A percentile compares a stretch with the other conserved stretches of the same genome.
phyloP scores from a whole-genome alignment of 1,140 invertebrate genomes.

The Antheraea pernyi region DNA sequence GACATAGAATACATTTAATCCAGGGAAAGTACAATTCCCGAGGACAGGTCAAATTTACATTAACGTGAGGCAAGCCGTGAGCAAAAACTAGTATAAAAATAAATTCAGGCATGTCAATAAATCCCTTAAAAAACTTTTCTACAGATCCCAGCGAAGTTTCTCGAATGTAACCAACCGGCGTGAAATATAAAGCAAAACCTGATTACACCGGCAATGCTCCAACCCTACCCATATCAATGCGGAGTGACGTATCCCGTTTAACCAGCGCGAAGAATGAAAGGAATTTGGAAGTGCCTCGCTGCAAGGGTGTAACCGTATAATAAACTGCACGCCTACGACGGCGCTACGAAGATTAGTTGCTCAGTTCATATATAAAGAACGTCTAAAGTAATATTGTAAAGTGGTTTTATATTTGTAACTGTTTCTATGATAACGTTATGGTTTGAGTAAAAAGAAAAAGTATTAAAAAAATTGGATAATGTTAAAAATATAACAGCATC shows the following conservation, averaged over 20 bases:
- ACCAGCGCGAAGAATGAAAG: constrained; percentile 5
- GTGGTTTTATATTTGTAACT: neutral
- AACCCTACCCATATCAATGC: constrained; percentile 10
- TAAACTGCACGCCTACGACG: neutral
- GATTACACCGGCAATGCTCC: neutral
- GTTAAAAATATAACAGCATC: too few relatives aligned
- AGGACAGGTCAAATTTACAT: too few relatives aligned
- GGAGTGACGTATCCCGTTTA: constrained; percentile 8
- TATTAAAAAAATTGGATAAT: too few relatives aligned
- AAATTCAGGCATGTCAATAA: neutral
- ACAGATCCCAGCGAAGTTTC: neutral
- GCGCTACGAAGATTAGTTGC: neutral
- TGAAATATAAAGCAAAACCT: constrained; percentile 15
- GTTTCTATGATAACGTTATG: too few relatives aligned
- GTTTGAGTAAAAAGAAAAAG: too few relatives aligned
- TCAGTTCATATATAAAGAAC: neutral
- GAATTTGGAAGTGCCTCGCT: neutral
- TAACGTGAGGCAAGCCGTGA: too few relatives aligned
- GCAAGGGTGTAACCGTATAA: constrained; percentile 4
- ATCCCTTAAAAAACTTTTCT: neutral
- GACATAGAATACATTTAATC: too few relatives aligned
- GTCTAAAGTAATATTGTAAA: neutral
- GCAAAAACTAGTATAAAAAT: too few relatives aligned
- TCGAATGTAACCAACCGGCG: neutral
- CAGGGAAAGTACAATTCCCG: too few relatives aligned